Conservation (phyloP, 2,797 vertebrate species). For the Brachyrhaphis roseni region DNA sequence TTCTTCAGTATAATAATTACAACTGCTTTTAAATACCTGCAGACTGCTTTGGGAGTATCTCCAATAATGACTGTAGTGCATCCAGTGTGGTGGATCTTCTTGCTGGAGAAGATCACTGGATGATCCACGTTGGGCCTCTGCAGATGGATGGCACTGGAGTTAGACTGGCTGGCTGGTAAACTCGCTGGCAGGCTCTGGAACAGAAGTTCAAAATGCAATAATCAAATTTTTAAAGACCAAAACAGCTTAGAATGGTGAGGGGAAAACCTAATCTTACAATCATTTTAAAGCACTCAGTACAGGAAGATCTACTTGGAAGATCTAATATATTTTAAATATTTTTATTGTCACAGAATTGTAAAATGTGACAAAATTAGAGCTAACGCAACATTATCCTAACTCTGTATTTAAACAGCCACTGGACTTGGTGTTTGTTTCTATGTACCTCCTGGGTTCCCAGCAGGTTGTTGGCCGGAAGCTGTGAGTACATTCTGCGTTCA, state of each 20-base stretch:
- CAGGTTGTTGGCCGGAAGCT: conserved; percentile 90
- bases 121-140: conserved; percentile 64
- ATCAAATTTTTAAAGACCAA: neutral
- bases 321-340: neutral
- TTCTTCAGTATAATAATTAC: neutral
- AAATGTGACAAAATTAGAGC: neutral
- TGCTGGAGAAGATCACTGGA: conserved; percentile 82
- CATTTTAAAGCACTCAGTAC: neutral
- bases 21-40: conserved; percentile 79
- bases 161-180: conserved; percentile 23
- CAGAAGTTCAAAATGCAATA: conserved; percentile 7
- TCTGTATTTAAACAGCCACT: conserved; percentile 1
- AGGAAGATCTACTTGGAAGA: neutral
- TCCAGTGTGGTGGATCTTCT: conserved; percentile 70
- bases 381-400: neutral
- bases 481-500: conserved; percentile 88
- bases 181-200: conserved; percentile 59
- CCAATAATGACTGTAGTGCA: conserved; percentile 85
- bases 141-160: neutral
- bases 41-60: conserved; percentile 85
- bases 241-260: neutral
- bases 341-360: neutral
- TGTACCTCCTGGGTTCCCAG: conserved; percentile 83
- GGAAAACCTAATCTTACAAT: neutral
- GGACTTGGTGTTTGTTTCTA: conserved; percentile 34